Evolutionary conservation across 2,888 invertebrate species (phyloP), one percentile per base, ranked within the genome.

Genomic region (Meteorus cinctellus): DNA sequence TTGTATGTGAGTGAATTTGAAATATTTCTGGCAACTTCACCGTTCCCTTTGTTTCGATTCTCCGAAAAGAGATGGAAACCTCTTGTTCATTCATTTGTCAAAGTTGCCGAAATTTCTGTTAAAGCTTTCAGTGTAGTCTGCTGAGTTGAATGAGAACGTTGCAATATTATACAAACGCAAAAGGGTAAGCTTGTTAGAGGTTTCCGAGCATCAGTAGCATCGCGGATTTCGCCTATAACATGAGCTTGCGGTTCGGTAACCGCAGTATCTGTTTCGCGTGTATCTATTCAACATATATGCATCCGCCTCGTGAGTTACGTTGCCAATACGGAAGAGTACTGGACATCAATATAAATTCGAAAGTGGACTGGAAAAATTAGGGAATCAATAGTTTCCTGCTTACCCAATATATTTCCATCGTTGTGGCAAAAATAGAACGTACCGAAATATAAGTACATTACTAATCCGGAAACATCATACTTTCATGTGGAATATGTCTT

Each of bases 231-330:
- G 59, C 75, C 74, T 79, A 78, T 85, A 87, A 19, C 55, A 55
- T 86, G 85, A 88, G 88, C 85, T 87, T 88, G 88, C 78, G 89
- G 89, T 87, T 83, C 82, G 81, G 81, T 84, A 87, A 87, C 88
- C 87, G 82, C 88, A 88, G 84, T 86, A 85, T 86, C 86, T 85
- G 85, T 85, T 85, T 83, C 84, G 78, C 77, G 82, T 82, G 83
- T 81, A 72, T 72, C 72, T 51, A 66, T 67, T 27, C 45, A 34
- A 5, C n/a, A 63, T 41, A 4, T 16, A 36, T 19, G n/a, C 19
- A 16, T n/a, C 6, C 36, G 16, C 19, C 34, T 65, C n/a, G 16
- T 14, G n/a, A n/a, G 19, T 19, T 19, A 55, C 19, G 41, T 36
- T 36, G 41, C 19, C 65, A 65, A 65, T 19, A 24, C n/a, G 55